phyloP scores from a whole-genome alignment of 2,113 vertebrate genomes.

The Prolemur simus region DNA sequence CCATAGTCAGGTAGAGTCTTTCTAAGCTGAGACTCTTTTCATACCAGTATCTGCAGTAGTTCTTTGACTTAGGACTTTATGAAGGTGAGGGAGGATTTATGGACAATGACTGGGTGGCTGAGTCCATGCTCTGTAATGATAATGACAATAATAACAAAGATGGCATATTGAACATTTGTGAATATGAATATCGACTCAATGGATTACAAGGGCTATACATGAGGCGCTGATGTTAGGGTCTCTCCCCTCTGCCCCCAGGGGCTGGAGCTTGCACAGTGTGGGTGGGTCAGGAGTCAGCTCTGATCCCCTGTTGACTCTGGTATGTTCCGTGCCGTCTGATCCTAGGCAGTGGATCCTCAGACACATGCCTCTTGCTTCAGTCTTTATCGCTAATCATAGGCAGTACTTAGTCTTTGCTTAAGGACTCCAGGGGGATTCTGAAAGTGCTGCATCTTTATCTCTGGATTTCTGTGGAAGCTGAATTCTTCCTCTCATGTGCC shows the following conservation, averaged over 20 bases:
- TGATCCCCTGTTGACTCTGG: not conserved
- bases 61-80: conserved; percentile 2
- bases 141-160: not conserved
- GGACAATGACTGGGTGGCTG: not conserved
- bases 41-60: not conserved
- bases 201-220: too few relatives aligned
- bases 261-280: not conserved
- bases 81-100: not conserved
- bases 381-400: not conserved
- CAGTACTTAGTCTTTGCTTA: not conserved
- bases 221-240: not conserved
- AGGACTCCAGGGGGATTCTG: not conserved
- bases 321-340: not conserved
- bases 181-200: not conserved
- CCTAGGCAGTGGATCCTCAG: not conserved
- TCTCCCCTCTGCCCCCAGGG: not conserved
- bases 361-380: not conserved
- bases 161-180: not conserved
- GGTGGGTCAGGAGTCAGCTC: not conserved
- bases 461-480: not conserved
- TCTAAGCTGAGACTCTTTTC: not conserved
- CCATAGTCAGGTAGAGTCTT: not conserved
- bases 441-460: not conserved
- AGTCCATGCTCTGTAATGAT: not conserved
- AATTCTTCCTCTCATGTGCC: not conserved